Conservation (phyloP, 2,888 invertebrate species). For the Capitulum mitella region DNA sequence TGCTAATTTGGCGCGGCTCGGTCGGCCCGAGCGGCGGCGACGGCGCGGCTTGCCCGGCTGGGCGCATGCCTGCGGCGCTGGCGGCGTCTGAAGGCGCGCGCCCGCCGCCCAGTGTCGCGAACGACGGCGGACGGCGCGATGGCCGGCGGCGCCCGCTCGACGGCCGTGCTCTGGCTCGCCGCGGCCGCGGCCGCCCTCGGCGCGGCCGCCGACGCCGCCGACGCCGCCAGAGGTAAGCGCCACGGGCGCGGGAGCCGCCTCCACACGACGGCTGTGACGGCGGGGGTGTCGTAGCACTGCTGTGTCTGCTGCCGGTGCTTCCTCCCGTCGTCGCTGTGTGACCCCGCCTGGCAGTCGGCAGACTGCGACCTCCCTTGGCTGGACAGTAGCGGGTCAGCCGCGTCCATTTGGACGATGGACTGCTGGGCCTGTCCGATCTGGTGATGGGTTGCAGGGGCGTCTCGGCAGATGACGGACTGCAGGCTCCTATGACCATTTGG, state of each 20-base stretch:
- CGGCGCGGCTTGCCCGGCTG: neutral
- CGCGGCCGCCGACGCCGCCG: neutral
- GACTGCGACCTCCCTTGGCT: too few relatives aligned
- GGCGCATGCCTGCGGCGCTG: neutral
- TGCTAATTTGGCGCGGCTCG: constrained; percentile 13
- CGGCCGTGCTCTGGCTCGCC: neutral
- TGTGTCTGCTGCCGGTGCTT: too few relatives aligned
- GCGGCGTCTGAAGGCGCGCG: neutral
- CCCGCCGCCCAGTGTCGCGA: neutral
- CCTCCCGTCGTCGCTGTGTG: too few relatives aligned
- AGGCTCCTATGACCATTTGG: too few relatives aligned
- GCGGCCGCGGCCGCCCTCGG: neutral
- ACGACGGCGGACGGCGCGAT: neutral
- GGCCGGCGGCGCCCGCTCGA: neutral
- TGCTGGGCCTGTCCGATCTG: too few relatives aligned
- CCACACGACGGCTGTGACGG: too few relatives aligned
- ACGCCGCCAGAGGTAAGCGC: neutral
- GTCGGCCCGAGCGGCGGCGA: neutral
- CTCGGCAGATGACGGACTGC: too few relatives aligned
- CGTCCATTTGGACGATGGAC: too few relatives aligned
- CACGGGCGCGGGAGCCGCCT: neutral
- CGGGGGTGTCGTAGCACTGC: too few relatives aligned
- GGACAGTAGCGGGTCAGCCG: too few relatives aligned
- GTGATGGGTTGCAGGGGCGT: too few relatives aligned
- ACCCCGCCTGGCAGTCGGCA: too few relatives aligned